Evolutionary conservation across 2,888 invertebrate species (phyloP), one percentile per base, ranked within the genome.

Genomic region (Hypselothyrea guttata): DNA sequence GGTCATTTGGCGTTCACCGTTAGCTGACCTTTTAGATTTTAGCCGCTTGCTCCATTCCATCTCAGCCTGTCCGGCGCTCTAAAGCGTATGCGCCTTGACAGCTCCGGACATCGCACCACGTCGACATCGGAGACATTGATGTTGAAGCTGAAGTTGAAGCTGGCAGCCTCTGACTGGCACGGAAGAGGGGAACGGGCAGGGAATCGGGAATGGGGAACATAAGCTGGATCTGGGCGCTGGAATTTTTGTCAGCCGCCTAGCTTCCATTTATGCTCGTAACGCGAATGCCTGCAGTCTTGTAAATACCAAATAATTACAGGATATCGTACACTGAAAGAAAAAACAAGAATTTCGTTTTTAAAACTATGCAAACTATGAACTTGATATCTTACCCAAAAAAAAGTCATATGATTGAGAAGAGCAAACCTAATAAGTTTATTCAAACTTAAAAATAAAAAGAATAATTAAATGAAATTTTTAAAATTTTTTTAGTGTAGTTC

Each of bases 1-100:
- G 55, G 64, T 63, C 72, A 62, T 60, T 65, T 59, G 40, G 41
- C 42, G n/a, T 48, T 58, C 12, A 7, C 53, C 54, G 1, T 53
- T 58, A 18, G 9, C 40, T 63, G 31, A 22, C 38, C 42, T 13
- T 61, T 54, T 49, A 49, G 53, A 63, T 63, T 68, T 66, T 68
- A n/a, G 38, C 18, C 12, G 11, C 16, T 7, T 12, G 15, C 7
- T 15, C 30, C 15, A 9, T 4, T 7, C 18, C n/a, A 5, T 15
- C 18, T 31, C 31, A 9, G 22, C 22, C 22, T 22, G 22, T 22
- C 22, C 15, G 30, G 31, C 47, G 53, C 53, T 35, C 30, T 37
- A 31, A 53, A 53, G 46, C 46, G 46, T 18, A 45, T 37, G 37
- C 53, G 47, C 22, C 47, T 27, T 47, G 44, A 52, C 57, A 57